phyloP scores from a whole-genome alignment of 2,888 invertebrate genomes.

The Digitonthophagus gazella region DNA sequence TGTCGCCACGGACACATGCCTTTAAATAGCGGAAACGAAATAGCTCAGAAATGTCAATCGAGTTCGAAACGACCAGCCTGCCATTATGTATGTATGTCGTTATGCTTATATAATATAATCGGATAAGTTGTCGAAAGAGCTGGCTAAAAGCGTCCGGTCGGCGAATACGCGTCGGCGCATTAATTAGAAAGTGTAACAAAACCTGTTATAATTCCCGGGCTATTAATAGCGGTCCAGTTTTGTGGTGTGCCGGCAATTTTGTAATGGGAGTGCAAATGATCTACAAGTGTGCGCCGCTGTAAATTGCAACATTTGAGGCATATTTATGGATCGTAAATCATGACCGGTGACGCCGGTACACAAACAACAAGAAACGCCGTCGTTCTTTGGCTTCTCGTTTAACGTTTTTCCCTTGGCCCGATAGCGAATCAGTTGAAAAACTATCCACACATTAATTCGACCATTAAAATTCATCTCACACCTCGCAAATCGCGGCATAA shows the following conservation, averaged over 20 bases:
- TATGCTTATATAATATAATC: neutral
- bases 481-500: neutral
- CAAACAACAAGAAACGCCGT: neutral
- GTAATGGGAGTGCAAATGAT: neutral
- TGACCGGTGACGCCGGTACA: neutral
- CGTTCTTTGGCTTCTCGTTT: neutral
- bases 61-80: neutral
- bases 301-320: neutral
- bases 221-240: neutral
- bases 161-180: neutral
- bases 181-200: neutral
- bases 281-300: neutral
- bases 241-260: neutral
- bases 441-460: neutral
- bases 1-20: neutral
- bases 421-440: neutral
- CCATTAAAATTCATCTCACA: neutral
- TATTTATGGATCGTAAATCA: neutral
- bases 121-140: neutral
- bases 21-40: neutral
- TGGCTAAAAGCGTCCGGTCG: neutral
- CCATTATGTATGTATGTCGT: no score
- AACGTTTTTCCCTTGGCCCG: neutral
- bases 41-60: neutral
- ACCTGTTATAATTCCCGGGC: neutral